These are phyloP conservation scores for Typhlichthys eigenmanni DNA, from an alignment of 2,797 vertebrate species.

Conservation along the genomic window DNA sequence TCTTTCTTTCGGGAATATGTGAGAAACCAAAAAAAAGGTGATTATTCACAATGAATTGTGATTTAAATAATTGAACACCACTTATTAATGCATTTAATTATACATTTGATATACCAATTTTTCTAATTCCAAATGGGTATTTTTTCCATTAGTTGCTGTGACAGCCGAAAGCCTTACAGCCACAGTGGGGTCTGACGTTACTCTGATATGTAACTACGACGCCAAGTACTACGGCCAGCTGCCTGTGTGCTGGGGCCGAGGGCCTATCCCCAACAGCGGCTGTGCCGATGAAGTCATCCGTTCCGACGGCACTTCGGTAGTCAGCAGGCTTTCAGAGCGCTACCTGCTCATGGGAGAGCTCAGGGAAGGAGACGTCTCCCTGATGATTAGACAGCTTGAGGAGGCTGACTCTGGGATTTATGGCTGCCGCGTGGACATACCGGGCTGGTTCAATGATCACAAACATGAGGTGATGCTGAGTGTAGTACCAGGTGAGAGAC, in stretches of 20 bases:
- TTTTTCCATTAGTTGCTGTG: slow-evolving; percentile 32
- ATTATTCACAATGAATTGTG: not conserved
- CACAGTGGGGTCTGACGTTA: slow-evolving; percentile 68
- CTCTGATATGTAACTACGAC: slow-evolving; percentile 74
- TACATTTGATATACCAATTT: not conserved
- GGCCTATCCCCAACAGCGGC: slow-evolving; percentile 49
- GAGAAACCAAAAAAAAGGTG: too few species aligned
- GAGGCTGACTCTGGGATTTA: slow-evolving; percentile 78
- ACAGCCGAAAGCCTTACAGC: slow-evolving; percentile 18
- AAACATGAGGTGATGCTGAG: slow-evolving; percentile 53
- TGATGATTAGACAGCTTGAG: slow-evolving; percentile 73
- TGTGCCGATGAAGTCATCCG: slow-evolving; percentile 69
- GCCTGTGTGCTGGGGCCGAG: slow-evolving; percentile 82
- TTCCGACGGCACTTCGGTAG: slow-evolving; percentile 66
- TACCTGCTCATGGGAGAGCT: slow-evolving; percentile 73
- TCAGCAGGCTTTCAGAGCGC: slow-evolving; percentile 45
- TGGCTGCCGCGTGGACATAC: slow-evolving; percentile 82
- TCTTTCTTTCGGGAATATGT: too few species aligned
- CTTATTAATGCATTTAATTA: not conserved
- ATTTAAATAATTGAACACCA: not conserved
- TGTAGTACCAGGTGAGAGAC: slow-evolving; percentile 71
- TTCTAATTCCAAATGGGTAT: not conserved
- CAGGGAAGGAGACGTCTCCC: slow-evolving; percentile 68
- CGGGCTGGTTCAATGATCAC: slow-evolving; percentile 79
- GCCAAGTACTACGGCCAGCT: slow-evolving; percentile 44